phyloP scores from a whole-genome alignment of 2,888 invertebrate species.

The Xylophagus ater region DNA sequence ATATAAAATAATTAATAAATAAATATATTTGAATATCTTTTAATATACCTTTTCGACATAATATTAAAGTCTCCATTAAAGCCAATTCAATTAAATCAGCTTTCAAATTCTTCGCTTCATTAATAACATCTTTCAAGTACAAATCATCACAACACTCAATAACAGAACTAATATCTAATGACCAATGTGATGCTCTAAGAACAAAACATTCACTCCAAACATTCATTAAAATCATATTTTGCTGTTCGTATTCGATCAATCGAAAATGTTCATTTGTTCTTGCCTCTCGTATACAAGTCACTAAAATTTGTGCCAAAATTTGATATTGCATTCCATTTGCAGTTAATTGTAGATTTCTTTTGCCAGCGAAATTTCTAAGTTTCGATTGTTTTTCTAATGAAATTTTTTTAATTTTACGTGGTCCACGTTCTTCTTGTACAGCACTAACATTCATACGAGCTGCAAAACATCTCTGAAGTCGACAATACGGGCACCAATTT shows the following conservation, averaged over 20 bases:
- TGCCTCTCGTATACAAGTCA: constrained; percentile 46
- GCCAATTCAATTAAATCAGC: constrained; percentile 42
- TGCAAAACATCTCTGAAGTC: constrained; percentile 63
- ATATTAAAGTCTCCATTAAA: constrained; percentile 41
- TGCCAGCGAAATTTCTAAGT: no score
- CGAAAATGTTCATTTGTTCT: constrained; percentile 46
- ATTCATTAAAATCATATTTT: constrained; percentile 45
- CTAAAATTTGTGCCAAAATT: constrained; percentile 47
- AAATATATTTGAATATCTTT: not conserved
- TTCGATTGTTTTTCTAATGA: not conserved
- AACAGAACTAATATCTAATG: constrained; percentile 38
- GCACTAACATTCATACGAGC: constrained; percentile 71
- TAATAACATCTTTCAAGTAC: constrained; percentile 32
- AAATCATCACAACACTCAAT: constrained; percentile 32
- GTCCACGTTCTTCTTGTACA: constrained; percentile 76
- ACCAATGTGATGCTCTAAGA: constrained; percentile 47
- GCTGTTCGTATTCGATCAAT: constrained; percentile 40
- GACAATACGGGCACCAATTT: constrained; percentile 81
- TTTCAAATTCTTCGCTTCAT: constrained; percentile 35
- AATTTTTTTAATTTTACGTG: constrained; percentile 41
- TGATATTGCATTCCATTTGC: constrained; percentile 40
- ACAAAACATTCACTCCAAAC: constrained; percentile 51
- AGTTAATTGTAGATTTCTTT: no score
- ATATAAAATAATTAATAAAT: not conserved
- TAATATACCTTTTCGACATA: constrained; percentile 42